A percentile compares a stretch with the other conserved stretches of the same genome.
Evolutionary conservation across 2,888 invertebrate species (phyloP).

Genomic region (Drosophila mulleri): DNA sequence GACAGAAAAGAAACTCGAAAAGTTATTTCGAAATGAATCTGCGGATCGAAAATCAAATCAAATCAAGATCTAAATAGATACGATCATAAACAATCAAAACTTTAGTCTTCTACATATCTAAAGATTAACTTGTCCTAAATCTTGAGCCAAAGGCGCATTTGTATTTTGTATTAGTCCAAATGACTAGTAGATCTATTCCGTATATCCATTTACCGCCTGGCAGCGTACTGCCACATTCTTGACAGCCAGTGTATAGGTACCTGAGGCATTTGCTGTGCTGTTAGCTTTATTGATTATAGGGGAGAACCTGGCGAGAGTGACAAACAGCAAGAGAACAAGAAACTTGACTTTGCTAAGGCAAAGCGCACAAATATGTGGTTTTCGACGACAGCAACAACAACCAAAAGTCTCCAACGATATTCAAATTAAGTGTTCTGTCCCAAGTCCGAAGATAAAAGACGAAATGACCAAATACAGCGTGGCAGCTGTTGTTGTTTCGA

Average conservation of each 20-base stretch:
- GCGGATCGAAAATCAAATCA: neutral
- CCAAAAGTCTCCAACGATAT: constrained; percentile 49
- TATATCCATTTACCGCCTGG: neutral
- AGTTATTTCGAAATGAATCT: neutral
- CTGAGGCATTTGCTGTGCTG: constrained; percentile 15
- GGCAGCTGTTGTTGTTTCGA: constrained; percentile 28
- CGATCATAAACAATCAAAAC: neutral
- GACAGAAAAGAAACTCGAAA: neutral
- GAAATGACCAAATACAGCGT: constrained; percentile 71
- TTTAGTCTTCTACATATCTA: neutral
- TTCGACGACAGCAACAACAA: constrained; percentile 19
- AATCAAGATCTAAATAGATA: neutral
- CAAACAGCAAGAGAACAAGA: constrained; percentile 29
- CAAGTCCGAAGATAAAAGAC: constrained; percentile 39
- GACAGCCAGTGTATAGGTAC: constrained; percentile 21
- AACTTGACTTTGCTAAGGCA: constrained; percentile 20
- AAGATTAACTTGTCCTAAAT: too few relatives aligned
- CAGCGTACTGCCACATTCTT: constrained; percentile 24
- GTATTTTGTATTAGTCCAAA: neutral
- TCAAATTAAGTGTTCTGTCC: constrained; percentile 66
- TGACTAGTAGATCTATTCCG: neutral
- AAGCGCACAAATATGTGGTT: constrained; percentile 54
- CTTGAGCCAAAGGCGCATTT: neutral
- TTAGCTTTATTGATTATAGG: constrained; percentile 51
- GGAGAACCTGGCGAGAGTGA: constrained; percentile 28